phyloP scores from a whole-genome alignment of 2,797 vertebrate species.

The Epinephelus coioides region DNA sequence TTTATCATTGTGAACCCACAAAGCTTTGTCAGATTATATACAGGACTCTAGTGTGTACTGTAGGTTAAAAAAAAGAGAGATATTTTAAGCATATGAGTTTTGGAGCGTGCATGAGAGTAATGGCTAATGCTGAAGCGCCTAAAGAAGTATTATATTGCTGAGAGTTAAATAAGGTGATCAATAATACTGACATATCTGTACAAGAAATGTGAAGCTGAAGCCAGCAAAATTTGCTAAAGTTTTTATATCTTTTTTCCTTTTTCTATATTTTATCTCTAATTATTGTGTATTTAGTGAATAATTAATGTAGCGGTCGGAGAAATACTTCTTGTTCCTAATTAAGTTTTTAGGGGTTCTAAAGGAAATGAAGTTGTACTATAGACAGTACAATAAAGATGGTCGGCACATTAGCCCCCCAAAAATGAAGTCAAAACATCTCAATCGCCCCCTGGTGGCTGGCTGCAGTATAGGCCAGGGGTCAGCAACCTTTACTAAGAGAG shows the following conservation, averaged over 20 bases:
- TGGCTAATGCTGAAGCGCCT: neutral
- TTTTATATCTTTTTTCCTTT: neutral
- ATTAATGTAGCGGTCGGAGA: neutral
- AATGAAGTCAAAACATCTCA: too few relatives aligned
- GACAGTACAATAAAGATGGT: too few relatives aligned
- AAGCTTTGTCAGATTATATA: slow-evolving; percentile 46
- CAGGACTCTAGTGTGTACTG: neutral
- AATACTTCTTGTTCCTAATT: neutral
- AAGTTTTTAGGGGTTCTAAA: neutral
- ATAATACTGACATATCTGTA: neutral
- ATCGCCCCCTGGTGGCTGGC: too few relatives aligned
- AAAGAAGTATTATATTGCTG: neutral
- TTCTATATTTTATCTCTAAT: neutral
- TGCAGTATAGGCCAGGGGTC: too few relatives aligned
- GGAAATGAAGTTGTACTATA: neutral
- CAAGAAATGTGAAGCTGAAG: neutral
- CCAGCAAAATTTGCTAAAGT: neutral
- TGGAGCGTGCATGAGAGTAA: neutral
- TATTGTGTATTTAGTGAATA: neutral
- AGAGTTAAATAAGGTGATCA: neutral
- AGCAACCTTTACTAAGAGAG: too few relatives aligned
- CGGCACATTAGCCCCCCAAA: too few relatives aligned
- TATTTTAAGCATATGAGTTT: too few relatives aligned
- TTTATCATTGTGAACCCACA: slow-evolving; percentile 17
- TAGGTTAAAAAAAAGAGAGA: too few relatives aligned